Conservation (phyloP, 2,888 invertebrate genomes). For the Acanthosepion esculentum region DNA sequence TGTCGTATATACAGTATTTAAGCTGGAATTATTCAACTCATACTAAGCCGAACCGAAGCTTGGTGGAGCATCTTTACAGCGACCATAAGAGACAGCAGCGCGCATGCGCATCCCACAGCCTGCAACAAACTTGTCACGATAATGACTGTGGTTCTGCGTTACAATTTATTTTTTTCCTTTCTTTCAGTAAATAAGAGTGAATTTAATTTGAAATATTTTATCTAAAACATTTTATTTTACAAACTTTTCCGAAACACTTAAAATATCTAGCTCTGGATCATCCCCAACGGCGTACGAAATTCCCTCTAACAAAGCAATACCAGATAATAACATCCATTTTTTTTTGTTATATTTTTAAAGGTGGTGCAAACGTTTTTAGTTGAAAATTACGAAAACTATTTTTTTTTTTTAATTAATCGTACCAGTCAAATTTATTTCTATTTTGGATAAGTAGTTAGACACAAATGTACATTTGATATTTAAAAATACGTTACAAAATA, state of each 20-base stretch:
- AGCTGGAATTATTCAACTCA: background rate
- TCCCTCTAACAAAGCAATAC: background rate
- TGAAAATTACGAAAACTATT: too few species aligned
- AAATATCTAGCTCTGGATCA: background rate
- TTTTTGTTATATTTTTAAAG: too few species aligned
- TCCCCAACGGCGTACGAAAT: background rate
- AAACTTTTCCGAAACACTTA: background rate
- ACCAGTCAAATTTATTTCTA: too few species aligned
- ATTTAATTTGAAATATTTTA: background rate
- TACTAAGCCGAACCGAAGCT: constrained; percentile 42
- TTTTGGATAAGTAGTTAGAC: too few species aligned
- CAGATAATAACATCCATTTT: background rate
- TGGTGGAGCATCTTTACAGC: background rate
- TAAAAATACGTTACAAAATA: too few species aligned
- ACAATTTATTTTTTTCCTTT: background rate
- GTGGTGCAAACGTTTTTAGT: too few species aligned
- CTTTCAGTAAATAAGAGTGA: background rate
- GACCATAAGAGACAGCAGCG: background rate
- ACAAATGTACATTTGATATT: too few species aligned
- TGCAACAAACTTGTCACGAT: background rate
- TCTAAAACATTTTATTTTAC: background rate
- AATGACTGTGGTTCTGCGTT: background rate
- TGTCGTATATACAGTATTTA: background rate
- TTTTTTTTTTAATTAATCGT: too few species aligned
- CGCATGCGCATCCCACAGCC: background rate